Evolutionary conservation across 2,888 invertebrate genomes (phyloP).

Genomic region (Lithophane socia): DNA sequence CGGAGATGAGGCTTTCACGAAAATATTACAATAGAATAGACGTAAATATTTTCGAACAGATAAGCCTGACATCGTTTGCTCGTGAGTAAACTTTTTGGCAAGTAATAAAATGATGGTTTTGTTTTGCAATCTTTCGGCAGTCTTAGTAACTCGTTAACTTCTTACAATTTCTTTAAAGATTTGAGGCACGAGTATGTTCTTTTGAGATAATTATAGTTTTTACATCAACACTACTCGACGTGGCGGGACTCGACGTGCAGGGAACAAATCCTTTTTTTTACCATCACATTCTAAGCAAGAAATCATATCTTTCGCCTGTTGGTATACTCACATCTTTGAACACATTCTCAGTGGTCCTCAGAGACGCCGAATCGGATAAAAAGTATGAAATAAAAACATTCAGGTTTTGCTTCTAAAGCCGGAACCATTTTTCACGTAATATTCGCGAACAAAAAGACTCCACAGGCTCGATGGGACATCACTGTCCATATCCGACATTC

Average conservation of each 20-base stretch:
- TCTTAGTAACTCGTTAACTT: not conserved
- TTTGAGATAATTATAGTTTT: not conserved
- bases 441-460: slow-evolving; percentile 26
- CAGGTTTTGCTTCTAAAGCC: slow-evolving; percentile 3
- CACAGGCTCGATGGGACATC: slow-evolving; percentile 18
- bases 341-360: not conserved
- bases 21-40: slow-evolving; percentile 40
- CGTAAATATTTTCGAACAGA: slow-evolving; percentile 43
- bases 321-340: not conserved
- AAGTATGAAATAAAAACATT: slow-evolving; percentile 4
- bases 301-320: not conserved
- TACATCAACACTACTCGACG: too few species aligned
- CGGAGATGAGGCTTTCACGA: slow-evolving; percentile 45
- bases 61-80: slow-evolving; percentile 22
- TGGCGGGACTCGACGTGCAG: too few species aligned
- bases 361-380: not conserved
- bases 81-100: slow-evolving; percentile 6
- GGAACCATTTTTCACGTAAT: slow-evolving; percentile 35
- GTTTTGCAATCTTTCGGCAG: not conserved
- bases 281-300: not conserved
- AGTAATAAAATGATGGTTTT: not conserved
- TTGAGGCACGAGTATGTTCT: not conserved
- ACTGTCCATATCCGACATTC: slow-evolving; percentile 34
- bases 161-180: not conserved
- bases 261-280: too few species aligned